Evolutionary conservation across 2,797 vertebrate species (phyloP), one percentile per base, ranked within the genome.

Genomic region (Alosa sapidissima): DNA sequence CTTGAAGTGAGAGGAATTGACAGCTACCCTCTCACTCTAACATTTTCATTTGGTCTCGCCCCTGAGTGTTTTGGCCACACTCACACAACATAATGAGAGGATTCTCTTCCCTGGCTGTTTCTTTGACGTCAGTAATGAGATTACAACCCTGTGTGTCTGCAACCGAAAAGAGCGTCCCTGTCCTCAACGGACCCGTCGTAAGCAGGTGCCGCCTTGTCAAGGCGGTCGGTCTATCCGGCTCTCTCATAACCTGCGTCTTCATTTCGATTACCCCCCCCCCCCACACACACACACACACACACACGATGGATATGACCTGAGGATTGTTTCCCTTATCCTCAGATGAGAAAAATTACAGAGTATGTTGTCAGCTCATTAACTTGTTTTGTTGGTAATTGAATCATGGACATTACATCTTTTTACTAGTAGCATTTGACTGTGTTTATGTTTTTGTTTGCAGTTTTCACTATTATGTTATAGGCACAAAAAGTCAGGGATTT

Each of bases 81-180:
- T 68, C 72, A 21, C 36, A 47, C 41, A 84, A 87, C 88, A 90
- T 88, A 87, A 88, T 92, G 88, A 92, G 89, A 91, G 88, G 89
- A 89, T 93, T 94, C 91, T 88, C 91, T 93, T 93, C 92, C 90
- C 89, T 87, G 88, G 88, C 87, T 92, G 89, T 88, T 91, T 90
- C 87, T 85, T 90, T 94, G 92, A 93, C 88, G 89, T 94, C 92
- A 93, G 88, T 94, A 94, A 94, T 92, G 88, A 88, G 93, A 93
- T 95, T 94, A 93, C 89, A 91, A 89, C 86, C 89, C 88, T 90
- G 93, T 90, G 91, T 94, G 92, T 92, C 93, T 93, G 91, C 86
- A 91, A 90, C 14, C 3, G 81, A 62, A 89, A 89, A 85, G 89
- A 88, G 86, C 81, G 87, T 88, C 82, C 84, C 84, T 84, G 87